A percentile compares a stretch with the other conserved stretches of the same genome.
These are phyloP conservation scores for Carabus problematicus DNA, from an alignment of 2,888 invertebrate genomes.

Conservation along the genomic window DNA sequence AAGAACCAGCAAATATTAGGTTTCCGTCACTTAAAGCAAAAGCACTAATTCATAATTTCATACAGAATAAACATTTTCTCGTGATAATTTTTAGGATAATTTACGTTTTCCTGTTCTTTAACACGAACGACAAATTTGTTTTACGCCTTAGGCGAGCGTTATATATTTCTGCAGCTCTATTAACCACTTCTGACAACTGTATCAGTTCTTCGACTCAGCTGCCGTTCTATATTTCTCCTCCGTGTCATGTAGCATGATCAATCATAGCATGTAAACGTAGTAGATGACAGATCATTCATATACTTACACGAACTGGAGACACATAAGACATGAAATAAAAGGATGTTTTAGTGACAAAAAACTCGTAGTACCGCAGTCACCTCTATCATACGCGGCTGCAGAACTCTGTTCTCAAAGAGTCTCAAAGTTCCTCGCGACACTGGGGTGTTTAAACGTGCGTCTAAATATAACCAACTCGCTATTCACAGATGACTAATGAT, in stretches of 20 bases:
- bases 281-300: constrained; percentile 41
- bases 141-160: constrained; percentile 7
- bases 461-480: constrained; percentile 36
- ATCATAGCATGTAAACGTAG: constrained; percentile 43
- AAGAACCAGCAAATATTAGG: constrained; percentile 28
- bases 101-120: constrained; percentile 40
- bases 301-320: constrained; percentile 10
- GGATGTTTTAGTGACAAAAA: background rate
- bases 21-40: constrained; percentile 24
- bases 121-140: constrained; percentile 33
- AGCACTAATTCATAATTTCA: constrained; percentile 21
- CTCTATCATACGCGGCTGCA: background rate
- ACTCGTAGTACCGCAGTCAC: background rate
- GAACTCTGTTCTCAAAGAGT: background rate
- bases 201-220: constrained; percentile 33
- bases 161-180: constrained; percentile 27
- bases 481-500: constrained; percentile 40
- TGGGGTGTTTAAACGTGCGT: constrained; percentile 22
- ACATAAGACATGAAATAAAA: constrained; percentile 34
- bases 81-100: constrained; percentile 30
- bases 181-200: constrained; percentile 20
- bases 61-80: background rate
- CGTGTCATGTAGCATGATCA: constrained; percentile 40
- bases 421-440: constrained; percentile 10
- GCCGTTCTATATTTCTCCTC: constrained; percentile 33